These are phyloP conservation scores for Drosophila murphyi DNA, from an alignment of 1,140 invertebrate genomes.

Conservation along the genomic window DNA sequence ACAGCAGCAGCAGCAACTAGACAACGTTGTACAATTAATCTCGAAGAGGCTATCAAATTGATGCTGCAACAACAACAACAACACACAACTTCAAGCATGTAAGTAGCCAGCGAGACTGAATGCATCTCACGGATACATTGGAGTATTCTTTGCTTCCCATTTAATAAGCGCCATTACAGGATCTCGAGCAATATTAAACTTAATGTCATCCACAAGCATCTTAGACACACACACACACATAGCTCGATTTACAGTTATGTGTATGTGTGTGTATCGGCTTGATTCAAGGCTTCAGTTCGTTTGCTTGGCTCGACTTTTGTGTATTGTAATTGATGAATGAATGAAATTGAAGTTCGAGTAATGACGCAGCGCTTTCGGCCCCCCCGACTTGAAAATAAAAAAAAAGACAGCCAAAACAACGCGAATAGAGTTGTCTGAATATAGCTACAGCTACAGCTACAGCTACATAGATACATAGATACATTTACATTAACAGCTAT, in stretches of 20 bases:
- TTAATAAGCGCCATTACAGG: constrained; percentile 67
- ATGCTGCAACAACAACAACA: constrained; percentile 52
- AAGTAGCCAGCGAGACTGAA: constrained; percentile 41
- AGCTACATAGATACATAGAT: constrained; percentile 11
- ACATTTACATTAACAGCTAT: constrained; percentile 16
- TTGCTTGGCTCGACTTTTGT: constrained; percentile 64
- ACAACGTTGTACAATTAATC: constrained; percentile 57
- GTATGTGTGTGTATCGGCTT: constrained; percentile 46
- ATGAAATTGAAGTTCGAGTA: constrained; percentile 82
- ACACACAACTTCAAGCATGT: constrained; percentile 60
- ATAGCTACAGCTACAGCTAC: constrained; percentile 11
- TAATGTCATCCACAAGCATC: constrained; percentile 65
- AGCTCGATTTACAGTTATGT: constrained; percentile 33
- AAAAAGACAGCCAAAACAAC: constrained; percentile 9
- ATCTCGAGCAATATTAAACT: constrained; percentile 67
- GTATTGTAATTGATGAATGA: constrained; percentile 82
- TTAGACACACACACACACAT: constrained; percentile 16
- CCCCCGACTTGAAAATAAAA: constrained; percentile 33
- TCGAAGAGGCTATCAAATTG: constrained; percentile 79
- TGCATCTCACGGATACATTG: constrained; percentile 41
- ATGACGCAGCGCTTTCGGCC: constrained; percentile 69
- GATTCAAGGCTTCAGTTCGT: constrained; percentile 68
- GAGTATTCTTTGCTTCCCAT: constrained; percentile 32
- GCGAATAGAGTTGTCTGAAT: constrained; percentile 69
- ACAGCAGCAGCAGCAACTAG: constrained; percentile 24